Percentiles rank a stretch among this genome's conserved stretches.
These are phyloP conservation scores for Pristionchus entomophagus DNA, from an alignment of 2,888 invertebrate genomes.

Conservation along the genomic window DNA sequence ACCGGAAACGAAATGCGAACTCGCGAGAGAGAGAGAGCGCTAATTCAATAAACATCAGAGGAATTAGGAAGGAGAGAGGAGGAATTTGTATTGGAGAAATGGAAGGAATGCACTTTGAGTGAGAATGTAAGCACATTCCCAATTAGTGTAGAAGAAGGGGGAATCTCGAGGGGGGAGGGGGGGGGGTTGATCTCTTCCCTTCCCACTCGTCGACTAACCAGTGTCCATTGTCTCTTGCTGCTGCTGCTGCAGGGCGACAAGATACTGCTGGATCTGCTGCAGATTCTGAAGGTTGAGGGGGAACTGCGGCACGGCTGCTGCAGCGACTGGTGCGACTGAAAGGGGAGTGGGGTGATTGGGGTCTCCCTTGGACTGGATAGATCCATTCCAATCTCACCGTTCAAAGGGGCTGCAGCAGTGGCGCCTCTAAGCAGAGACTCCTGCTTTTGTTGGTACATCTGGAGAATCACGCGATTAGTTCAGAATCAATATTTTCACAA, in stretches of 20 bases:
- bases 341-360: too few species aligned
- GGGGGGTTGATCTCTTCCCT: background rate
- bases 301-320: background rate
- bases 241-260: constrained; percentile 47
- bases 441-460: constrained; percentile 68
- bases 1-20: constrained; percentile 37
- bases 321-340: too few species aligned
- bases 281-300: background rate
- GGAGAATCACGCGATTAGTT: constrained; percentile 47
- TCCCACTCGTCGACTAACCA: background rate
- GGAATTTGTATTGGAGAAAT: background rate
- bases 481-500: too few species aligned
- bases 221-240: constrained; percentile 42
- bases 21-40: background rate
- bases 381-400: background rate
- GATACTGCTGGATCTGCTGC: constrained; percentile 39
- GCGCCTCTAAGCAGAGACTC: constrained; percentile 63
- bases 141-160: background rate
- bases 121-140: background rate
- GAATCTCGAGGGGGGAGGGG: background rate
- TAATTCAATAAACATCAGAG: constrained; percentile 10
- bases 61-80: background rate
- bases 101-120: constrained; percentile 21
- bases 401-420: constrained; percentile 41
- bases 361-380: too few species aligned